A percentile compares a stretch with the other conserved stretches of the same genome.
phyloP scores from a whole-genome alignment of 1,140 invertebrate species.

The Drosophila malerkotliana region DNA sequence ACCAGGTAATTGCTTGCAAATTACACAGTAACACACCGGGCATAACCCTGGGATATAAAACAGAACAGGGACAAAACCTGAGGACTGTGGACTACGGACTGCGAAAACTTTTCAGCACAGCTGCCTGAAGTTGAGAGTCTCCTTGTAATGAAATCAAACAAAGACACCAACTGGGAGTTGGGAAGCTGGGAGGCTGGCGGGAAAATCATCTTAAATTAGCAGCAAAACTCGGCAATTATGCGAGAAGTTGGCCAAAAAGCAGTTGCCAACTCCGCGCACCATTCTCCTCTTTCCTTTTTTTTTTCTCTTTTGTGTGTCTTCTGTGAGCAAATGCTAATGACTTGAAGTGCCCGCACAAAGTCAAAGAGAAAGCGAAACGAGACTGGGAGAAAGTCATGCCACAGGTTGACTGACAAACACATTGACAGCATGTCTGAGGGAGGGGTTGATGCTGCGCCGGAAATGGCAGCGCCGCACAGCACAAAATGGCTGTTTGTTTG shows the following conservation, averaged over 20 bases:
- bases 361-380: conserved; percentile 30
- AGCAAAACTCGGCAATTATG: conserved; percentile 76
- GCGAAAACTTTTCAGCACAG: conserved; percentile 32
- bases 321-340: conserved; percentile 69
- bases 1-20: conserved; percentile 75
- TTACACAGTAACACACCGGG: conserved; percentile 45
- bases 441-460: conserved; percentile 18
- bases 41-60: conserved; percentile 15
- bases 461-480: conserved; percentile 56
- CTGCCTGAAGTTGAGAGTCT: conserved; percentile 33
- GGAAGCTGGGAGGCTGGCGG: not conserved
- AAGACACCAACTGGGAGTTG: conserved; percentile 37
- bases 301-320: conserved; percentile 15
- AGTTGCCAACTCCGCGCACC: conserved; percentile 51
- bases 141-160: conserved; percentile 73
- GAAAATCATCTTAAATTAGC: conserved; percentile 62
- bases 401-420: conserved; percentile 72
- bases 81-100: conserved; percentile 7
- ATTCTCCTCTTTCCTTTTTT: not conserved
- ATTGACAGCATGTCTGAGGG: conserved; percentile 25
- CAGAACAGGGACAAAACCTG: conserved; percentile 33
- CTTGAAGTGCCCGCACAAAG: conserved; percentile 59
- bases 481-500: conserved; percentile 77
- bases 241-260: conserved; percentile 69
- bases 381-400: conserved; percentile 49